These are phyloP conservation scores for Eumeta japonica DNA, from an alignment of 1,140 invertebrate genomes.

Conservation along the genomic window DNA sequence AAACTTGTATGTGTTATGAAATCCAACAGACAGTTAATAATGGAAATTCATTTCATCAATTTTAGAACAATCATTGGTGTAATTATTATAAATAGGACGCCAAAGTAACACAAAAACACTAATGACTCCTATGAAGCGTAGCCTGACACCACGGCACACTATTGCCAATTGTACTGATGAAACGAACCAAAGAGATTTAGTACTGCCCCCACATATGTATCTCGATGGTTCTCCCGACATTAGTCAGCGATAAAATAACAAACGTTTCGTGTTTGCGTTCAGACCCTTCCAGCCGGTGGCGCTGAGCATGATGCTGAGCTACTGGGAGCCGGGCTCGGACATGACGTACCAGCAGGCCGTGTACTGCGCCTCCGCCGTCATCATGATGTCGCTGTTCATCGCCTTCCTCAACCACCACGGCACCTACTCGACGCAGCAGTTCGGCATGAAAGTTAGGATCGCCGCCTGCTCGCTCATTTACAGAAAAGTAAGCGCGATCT, in stretches of 20 bases:
- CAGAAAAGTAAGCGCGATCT: conserved; percentile 48
- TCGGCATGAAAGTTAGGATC: conserved; percentile 59
- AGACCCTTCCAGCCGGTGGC: conserved; percentile 52
- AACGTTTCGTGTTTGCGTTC: conserved; percentile 7
- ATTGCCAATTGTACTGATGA: no score
- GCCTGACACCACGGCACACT: no score
- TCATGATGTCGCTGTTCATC: conserved; percentile 42
- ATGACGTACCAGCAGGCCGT: conserved; percentile 44
- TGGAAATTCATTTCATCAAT: no score
- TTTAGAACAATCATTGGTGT: no score
- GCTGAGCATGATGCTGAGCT: conserved; percentile 41
- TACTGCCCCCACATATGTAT: no score
- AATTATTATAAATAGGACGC: no score
- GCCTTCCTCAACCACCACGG: conserved; percentile 49
- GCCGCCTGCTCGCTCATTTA: conserved; percentile 62
- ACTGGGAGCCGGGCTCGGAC: conserved; percentile 45
- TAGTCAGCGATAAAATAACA: conserved; percentile 4
- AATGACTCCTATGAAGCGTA: no score
- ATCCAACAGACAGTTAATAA: no score
- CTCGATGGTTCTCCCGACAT: no score
- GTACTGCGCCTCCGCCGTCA: conserved; percentile 42
- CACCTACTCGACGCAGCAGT: conserved; percentile 45
- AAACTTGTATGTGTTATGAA: no score
- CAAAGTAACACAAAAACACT: no score
- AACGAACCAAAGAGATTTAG: no score